phyloP scores from a whole-genome alignment of 2,797 vertebrate genomes.

The Acanthurus leucopareius region DNA sequence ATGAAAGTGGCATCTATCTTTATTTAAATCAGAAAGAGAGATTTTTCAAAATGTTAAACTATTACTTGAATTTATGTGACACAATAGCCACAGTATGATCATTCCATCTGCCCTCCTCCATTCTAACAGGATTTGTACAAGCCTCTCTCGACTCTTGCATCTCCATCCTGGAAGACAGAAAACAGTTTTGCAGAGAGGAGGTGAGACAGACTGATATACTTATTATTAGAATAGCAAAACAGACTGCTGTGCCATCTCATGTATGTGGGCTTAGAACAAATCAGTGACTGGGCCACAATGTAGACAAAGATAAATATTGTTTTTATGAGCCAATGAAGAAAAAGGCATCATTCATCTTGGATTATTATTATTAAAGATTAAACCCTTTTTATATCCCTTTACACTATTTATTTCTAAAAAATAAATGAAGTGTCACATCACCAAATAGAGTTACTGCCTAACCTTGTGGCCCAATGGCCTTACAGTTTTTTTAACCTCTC shows the following conservation, averaged over 20 bases:
- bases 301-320: neutral
- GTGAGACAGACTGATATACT: conserved; percentile 66
- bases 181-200: conserved; percentile 67
- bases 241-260: neutral
- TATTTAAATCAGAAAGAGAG: too few species aligned
- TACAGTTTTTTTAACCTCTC: neutral
- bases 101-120: neutral
- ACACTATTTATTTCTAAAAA: neutral
- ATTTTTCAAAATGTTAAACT: too few species aligned
- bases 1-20: too few species aligned
- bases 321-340: neutral
- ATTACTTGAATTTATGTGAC: too few species aligned
- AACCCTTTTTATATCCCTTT: neutral
- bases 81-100: too few species aligned
- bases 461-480: neutral
- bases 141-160: conserved; percentile 10
- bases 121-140: conserved; percentile 72
- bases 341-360: neutral
- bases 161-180: conserved; percentile 59
- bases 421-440: neutral
- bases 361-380: neutral
- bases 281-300: neutral
- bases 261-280: neutral
- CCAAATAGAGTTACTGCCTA: neutral
- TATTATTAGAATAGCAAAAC: neutral